Conservation (phyloP, 2,113 vertebrate species). For the Colaptes auratus region DNA sequence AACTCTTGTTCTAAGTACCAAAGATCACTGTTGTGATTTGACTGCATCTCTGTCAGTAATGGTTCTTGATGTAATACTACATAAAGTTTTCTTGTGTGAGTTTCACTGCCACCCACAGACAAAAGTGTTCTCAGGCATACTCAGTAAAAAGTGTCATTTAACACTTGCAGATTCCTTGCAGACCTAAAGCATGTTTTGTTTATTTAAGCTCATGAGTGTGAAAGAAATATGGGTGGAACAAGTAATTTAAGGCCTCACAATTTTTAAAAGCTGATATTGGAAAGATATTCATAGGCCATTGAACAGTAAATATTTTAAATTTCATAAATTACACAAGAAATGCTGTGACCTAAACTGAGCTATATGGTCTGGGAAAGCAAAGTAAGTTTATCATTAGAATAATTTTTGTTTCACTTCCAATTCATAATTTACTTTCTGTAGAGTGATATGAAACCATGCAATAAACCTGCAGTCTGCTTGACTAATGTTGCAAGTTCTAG, state of each 20-base stretch:
- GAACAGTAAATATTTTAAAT: conserved; percentile 33
- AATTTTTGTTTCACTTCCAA: background rate
- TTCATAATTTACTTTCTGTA: conserved; percentile 1
- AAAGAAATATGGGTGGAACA: conserved; percentile 11
- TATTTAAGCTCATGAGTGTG: background rate
- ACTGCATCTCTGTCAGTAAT: conserved; percentile 42
- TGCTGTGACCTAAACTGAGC: background rate
- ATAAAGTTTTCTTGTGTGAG: conserved; percentile 22
- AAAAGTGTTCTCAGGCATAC: background rate
- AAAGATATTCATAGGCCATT: conserved; percentile 37
- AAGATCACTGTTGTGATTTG: conserved; percentile 31
- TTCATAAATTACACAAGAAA: background rate
- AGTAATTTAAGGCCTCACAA: conserved; percentile 44
- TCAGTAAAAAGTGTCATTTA: conserved; percentile 32
- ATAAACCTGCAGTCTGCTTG: conserved; percentile 18
- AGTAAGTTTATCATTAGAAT: background rate
- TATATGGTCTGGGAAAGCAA: background rate
- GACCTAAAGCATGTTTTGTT: conserved; percentile 28
- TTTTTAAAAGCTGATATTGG: conserved; percentile 51
- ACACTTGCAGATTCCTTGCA: background rate
- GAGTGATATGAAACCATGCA: conserved; percentile 10
- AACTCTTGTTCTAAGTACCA: conserved; percentile 15
- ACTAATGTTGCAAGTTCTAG: background rate
- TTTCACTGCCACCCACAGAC: background rate
- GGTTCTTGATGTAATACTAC: conserved; percentile 26